Conservation (phyloP, 2,113 vertebrate species). For the Pholis gunnellus region DNA sequence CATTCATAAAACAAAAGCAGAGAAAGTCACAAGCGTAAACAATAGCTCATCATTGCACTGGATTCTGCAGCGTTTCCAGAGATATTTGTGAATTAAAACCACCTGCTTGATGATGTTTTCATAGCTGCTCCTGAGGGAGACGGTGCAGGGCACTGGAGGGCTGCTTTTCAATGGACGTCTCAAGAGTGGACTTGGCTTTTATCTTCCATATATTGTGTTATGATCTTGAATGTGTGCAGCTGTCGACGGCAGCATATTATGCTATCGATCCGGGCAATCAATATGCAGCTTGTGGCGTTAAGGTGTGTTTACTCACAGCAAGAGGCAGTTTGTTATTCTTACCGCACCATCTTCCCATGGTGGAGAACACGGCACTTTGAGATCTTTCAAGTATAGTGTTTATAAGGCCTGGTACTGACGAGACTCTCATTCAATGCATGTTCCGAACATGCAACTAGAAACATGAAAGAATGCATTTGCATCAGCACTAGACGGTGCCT, state of each 20-base stretch:
- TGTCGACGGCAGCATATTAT: conserved; percentile 36
- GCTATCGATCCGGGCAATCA: conserved; percentile 58
- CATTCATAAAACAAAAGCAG: conserved; percentile 21
- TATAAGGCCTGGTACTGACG: neutral
- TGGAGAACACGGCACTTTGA: neutral
- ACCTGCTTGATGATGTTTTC: conserved; percentile 34
- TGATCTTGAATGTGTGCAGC: conserved; percentile 37
- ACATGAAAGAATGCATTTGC: neutral
- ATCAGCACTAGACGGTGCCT: neutral
- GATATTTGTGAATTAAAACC: conserved; percentile 20
- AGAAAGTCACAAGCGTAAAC: conserved; percentile 16
- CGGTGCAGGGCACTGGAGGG: conserved; percentile 18
- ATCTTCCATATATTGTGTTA: conserved; percentile 54
- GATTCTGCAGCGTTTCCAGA: conserved; percentile 23
- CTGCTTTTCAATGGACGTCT: conserved; percentile 35
- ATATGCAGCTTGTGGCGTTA: conserved; percentile 39
- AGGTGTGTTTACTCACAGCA: conserved; percentile 46
- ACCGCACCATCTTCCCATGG: neutral
- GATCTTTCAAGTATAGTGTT: neutral
- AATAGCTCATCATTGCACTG: neutral
- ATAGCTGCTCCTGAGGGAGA: conserved; percentile 3
- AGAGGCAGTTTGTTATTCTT: neutral
- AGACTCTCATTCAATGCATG: neutral
- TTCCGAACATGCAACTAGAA: neutral
- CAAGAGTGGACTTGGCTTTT: conserved; percentile 47